Evolutionary conservation across 2,797 vertebrate species (phyloP), one percentile per base, ranked within the genome.

Genomic region (Echiichthys vipera): DNA sequence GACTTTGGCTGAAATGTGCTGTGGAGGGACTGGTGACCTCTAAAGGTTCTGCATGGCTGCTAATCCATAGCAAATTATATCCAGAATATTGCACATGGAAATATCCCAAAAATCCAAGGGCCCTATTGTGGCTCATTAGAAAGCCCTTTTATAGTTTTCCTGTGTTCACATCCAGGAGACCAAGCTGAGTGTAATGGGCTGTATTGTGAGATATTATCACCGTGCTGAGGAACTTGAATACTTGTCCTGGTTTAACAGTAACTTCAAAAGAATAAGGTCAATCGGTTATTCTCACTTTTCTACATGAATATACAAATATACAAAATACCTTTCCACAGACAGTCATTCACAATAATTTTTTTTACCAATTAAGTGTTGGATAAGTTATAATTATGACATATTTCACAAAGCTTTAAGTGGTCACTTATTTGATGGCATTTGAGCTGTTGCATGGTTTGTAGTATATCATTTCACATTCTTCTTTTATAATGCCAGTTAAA

Each of bases 61-160:
- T 73, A 74, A 86, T 81, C 64, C 62, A 76, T 80, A 66, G 78
- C 49, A 71, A 86, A 86, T 82, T n/a, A 71, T 77, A 78, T 82
- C 36, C 54, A 47, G 53, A 80, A 74, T 59, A 70, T 65, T 63
- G 42, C 46, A 56, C 32, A 50, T 43, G 47, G 63, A 85, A 70
- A 65, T 72, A 40, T 39, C 27, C 70, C 40, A 45, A 32, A 18
- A 46, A 50, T 71, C 61, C 29, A 63, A 59, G 27, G 53, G 45
- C 32, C 67, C 30, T 36, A 17, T 43, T 32, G 63, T 69, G 32
- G 49, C 47, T 78, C 46, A 22, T 70, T 78, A 69, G 34, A 75
- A 42, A 43, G 54, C n/a, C 58, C 24, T 50, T 72, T 32, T 54
- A 34, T 8, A 69, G 46, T 59, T 80, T 65, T 34, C 51, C 59